Percentiles rank a stretch among this genome's conserved stretches.
Evolutionary conservation across 2,797 vertebrate species (phyloP).

Genomic region (Falco columbarius): DNA sequence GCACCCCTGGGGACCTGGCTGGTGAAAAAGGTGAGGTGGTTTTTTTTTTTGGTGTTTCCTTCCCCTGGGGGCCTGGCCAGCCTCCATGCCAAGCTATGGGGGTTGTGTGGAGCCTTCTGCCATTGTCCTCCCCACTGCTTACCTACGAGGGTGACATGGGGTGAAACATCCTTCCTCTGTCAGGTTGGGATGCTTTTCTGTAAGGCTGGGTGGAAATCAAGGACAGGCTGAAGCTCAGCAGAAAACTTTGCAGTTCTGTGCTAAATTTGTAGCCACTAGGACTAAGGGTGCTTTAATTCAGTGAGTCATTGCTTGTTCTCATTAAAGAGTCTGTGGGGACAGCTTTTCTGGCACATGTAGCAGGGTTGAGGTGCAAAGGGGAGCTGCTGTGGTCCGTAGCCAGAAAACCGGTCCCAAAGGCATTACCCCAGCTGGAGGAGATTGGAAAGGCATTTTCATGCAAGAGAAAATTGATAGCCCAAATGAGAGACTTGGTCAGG

Average conservation of each 20-base stretch:
- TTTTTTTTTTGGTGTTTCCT: background rate
- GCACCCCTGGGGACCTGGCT: background rate
- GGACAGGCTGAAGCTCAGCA: background rate
- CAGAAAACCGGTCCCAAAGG: background rate
- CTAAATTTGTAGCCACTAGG: background rate
- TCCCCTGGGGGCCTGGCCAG: background rate
- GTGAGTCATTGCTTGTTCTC: background rate
- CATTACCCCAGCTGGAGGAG: background rate
- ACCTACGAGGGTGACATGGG: background rate
- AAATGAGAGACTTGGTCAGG: background rate
- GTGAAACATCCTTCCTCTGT: background rate
- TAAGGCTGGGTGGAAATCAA: background rate
- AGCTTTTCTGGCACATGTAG: background rate
- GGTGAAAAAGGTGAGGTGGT: background rate
- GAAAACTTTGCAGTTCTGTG: background rate
- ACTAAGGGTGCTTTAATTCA: constrained; percentile 2
- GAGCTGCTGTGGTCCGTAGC: background rate
- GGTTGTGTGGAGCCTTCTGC: background rate
- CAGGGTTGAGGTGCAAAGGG: background rate
- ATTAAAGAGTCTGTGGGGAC: background rate
- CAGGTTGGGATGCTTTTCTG: background rate
- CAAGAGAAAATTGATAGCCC: background rate
- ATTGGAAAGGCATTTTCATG: background rate
- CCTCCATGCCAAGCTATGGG: accelerated
- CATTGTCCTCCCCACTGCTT: accelerated